Evolutionary conservation across 2,888 invertebrate species (phyloP).

Genomic region (Sesamia inferens): DNA sequence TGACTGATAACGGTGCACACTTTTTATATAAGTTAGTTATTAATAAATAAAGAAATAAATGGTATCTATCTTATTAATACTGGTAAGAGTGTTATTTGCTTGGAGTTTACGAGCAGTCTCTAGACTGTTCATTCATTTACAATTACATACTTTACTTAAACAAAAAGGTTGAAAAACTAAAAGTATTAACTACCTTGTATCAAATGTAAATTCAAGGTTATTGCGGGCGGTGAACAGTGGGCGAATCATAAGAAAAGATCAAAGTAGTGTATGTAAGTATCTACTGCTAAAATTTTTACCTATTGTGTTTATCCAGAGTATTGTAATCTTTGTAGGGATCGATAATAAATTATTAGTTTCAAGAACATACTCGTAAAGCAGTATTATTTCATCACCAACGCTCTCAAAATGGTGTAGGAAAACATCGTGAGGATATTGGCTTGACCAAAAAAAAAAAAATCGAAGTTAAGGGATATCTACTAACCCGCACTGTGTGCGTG

Average conservation of each 20-base stretch:
- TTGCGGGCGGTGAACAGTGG: neutral
- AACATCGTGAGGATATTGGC: neutral
- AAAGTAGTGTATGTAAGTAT: slow-evolving; percentile 3
- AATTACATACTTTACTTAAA: neutral
- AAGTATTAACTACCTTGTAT: neutral
- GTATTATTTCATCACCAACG: too few species aligned
- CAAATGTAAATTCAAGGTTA: slow-evolving; percentile 3
- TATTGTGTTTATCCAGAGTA: neutral
- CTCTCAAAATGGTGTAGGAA: neutral
- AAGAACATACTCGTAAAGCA: too few species aligned
- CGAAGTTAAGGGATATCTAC: neutral
- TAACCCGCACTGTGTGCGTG: neutral
- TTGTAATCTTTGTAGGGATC: neutral
- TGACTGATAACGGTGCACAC: too few species aligned
- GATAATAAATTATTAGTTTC: neutral
- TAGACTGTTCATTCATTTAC: neutral
- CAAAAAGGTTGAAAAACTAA: neutral
- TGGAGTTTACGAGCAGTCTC: neutral
- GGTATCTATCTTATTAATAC: neutral
- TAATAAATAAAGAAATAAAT: too few species aligned
- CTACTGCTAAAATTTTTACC: neutral
- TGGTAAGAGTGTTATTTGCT: neutral
- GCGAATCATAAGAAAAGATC: slow-evolving; percentile 21
- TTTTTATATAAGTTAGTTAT: too few species aligned
- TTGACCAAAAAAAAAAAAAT: neutral